Conservation (phyloP, 2,113 vertebrate genomes). For the Fregetta grallaria region DNA sequence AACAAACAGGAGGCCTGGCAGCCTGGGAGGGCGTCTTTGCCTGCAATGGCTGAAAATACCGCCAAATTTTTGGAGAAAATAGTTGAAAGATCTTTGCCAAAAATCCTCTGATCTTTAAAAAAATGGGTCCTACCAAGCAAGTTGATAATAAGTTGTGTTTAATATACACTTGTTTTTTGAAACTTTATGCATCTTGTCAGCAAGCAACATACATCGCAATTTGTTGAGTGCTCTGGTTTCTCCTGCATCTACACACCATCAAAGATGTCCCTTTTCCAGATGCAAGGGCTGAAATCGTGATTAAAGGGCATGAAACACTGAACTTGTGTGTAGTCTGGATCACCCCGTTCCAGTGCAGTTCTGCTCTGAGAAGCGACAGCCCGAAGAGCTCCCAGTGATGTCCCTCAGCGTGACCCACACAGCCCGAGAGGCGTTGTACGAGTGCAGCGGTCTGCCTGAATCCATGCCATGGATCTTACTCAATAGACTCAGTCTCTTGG, state of each 20-base stretch:
- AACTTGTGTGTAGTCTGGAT: not conserved
- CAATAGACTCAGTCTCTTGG: not conserved
- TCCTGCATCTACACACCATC: not conserved
- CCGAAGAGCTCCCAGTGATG: not conserved
- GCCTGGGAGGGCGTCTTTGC: not conserved
- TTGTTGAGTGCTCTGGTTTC: not conserved
- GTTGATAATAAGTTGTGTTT: not conserved
- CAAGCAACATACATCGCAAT: not conserved
- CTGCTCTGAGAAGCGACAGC: not conserved
- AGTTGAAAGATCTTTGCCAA: not conserved
- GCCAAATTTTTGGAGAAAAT: not conserved
- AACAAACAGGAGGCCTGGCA: not conserved
- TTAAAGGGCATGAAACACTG: not conserved
- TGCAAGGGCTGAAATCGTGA: not conserved
- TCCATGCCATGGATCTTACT: not conserved
- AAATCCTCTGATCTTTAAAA: not conserved
- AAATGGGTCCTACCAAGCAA: not conserved
- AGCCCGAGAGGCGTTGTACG: rapidly evolving
- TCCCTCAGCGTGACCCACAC: not conserved
- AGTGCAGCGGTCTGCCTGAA: not conserved
- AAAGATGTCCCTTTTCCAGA: not conserved
- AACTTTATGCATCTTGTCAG: not conserved
- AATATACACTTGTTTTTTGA: not conserved
- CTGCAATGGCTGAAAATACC: not conserved
- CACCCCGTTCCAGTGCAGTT: not conserved